Evolutionary conservation across 2,888 invertebrate species (phyloP), one percentile per base, ranked within the genome.

Genomic region (Drosophila parthenogenetica): DNA sequence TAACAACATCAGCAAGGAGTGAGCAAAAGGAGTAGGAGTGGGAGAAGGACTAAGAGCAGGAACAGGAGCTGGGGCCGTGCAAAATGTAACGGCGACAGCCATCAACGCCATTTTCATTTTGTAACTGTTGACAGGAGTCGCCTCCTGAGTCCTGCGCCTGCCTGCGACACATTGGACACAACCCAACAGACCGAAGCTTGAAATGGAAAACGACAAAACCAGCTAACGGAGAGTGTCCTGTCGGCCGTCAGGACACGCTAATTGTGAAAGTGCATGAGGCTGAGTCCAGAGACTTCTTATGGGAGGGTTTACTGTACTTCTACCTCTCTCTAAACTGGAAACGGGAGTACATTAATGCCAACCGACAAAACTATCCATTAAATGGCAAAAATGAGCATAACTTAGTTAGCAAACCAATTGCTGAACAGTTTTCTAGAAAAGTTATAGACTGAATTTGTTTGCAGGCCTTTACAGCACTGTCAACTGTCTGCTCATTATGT

Each of bases 41-140:
- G 19, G 29, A 29, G 29, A 8, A 8, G 29, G 8, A 29, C 7
- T 11, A 46, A 4, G 35, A 13, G 35, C n/a, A 29, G 42, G 19
- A 35, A 17, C n/a, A 40, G 29, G 8, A 29, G 29, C 29, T 29
- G 29, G 8, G 2, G 39, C 39, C 8, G 35, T 35, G 54, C 50
- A 42, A 49, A 43, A 48, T 60, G 62, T 73, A 75, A 69, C 68
- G 68, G 68, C 59, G 66, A 73, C 69, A 74, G 70, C 74, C 85
- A 82, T 85, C 85, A 83, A 81, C 79, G 86, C 81, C 88, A 82
- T 85, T 88, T 86, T 86, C 73, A 81, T 85, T 86, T 88, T 71
- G 77, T 50, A 73, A 80, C 70, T 74, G 86, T 85, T 76, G 76
- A 80, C 85, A 84, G 70, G 58, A 69, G 72, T 48, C 53, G 55